These are phyloP conservation scores for Mormyrops attenuatus DNA, from an alignment of 2,797 vertebrate genomes.

Conservation along the genomic window DNA sequence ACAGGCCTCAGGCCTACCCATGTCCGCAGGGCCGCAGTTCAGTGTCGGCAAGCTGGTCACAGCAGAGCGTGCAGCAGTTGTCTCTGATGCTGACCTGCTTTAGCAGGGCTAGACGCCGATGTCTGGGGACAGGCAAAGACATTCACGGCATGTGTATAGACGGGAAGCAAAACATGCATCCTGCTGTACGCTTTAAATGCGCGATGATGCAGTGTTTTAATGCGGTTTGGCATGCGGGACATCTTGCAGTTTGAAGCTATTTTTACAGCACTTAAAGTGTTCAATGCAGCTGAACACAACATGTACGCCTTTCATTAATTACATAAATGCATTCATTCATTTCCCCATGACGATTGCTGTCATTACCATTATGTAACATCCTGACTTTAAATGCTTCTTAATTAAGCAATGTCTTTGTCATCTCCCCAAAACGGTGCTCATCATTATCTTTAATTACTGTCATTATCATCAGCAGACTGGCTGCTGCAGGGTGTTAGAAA, in stretches of 20 bases:
- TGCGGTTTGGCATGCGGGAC: not conserved
- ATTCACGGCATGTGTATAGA: not conserved
- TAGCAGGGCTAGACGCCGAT: conserved; percentile 77
- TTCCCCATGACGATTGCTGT: not conserved
- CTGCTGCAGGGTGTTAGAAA: not conserved
- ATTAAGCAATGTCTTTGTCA: not conserved
- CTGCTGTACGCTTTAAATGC: not conserved
- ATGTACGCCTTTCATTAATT: not conserved
- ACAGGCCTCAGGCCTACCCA: conserved; percentile 62
- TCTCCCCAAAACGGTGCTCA: not conserved
- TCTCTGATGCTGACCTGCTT: conserved; percentile 97
- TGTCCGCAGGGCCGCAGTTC: conserved; percentile 94
- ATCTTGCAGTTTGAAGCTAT: not conserved
- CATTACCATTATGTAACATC: not conserved
- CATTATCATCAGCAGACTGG: not conserved
- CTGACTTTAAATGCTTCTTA: not conserved
- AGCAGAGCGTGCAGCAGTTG: conserved; percentile 97
- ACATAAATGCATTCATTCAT: not conserved
- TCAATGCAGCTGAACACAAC: not conserved
- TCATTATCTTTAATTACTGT: not conserved
- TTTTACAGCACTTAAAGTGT: not conserved
- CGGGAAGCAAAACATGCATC: not conserved
- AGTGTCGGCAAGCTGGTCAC: conserved; percentile 93
- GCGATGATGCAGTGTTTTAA: not conserved
- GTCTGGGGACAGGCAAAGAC: conserved; percentile 41